Conservation (phyloP, 2,888 invertebrate species). For the Lomographa bimaculata region DNA sequence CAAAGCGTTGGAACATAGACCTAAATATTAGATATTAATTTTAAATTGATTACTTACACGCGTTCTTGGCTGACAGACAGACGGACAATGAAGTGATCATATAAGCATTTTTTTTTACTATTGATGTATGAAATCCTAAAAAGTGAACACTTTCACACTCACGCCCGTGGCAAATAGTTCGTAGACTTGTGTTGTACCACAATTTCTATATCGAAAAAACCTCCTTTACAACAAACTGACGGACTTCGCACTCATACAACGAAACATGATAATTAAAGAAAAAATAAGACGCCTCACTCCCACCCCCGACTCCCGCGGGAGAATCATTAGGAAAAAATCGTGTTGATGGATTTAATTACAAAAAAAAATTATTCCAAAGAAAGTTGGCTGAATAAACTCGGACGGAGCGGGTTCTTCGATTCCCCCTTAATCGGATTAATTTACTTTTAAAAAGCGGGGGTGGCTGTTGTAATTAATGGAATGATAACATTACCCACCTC, state of each 20-base stretch:
- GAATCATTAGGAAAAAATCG: constrained; percentile 84
- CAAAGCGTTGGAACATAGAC: too few species aligned
- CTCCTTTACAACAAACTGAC: constrained; percentile 44
- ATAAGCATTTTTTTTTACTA: too few species aligned
- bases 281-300: constrained; percentile 56
- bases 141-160: too few species aligned
- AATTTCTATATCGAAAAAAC: too few species aligned
- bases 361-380: constrained; percentile 83
- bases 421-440: constrained; percentile 83
- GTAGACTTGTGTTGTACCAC: too few species aligned
- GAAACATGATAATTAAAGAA: constrained; percentile 57
- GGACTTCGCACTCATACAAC: constrained; percentile 36
- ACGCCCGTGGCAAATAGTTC: too few species aligned
- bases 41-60: too few species aligned
- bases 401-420: constrained; percentile 81
- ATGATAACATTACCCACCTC: constrained; percentile 82
- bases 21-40: too few species aligned
- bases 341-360: constrained; percentile 84
- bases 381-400: constrained; percentile 81
- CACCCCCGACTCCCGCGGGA: constrained; percentile 66
- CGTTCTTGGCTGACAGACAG: too few species aligned
- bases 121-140: too few species aligned
- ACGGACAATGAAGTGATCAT: too few species aligned
- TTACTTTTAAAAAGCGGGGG: constrained; percentile 82
- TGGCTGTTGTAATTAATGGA: constrained; percentile 82